A percentile compares a stretch with the other conserved stretches of the same genome.
Conservation (phyloP, 2,888 invertebrate genomes). For the Leptodirus hochenwartii region DNA sequence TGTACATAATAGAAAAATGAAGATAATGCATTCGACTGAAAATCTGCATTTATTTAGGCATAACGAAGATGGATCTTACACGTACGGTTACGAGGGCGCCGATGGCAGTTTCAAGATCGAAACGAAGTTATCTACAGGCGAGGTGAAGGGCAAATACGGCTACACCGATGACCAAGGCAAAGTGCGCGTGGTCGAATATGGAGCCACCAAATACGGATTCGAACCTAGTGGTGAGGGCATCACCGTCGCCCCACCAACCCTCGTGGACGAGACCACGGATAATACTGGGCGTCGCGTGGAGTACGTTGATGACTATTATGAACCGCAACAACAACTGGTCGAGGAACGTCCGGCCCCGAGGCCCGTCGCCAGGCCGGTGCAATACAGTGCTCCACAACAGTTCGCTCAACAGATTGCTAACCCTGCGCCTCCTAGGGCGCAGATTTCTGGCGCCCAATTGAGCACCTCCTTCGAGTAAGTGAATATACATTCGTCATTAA, state of each 20-base stretch:
- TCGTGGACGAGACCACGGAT: conserved; percentile 40
- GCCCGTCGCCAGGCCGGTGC: conserved; percentile 15
- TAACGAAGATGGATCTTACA: conserved; percentile 80
- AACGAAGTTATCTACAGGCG: conserved; percentile 62
- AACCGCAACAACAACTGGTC: conserved; percentile 15
- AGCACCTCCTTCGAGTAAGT: no score
- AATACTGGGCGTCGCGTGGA: conserved; percentile 29
- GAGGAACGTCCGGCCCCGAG: conserved; percentile 3
- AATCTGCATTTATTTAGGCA: conserved; percentile 33
- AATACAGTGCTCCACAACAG: conserved; percentile 13
- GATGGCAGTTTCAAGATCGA: conserved; percentile 85
- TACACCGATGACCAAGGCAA: conserved; percentile 70
- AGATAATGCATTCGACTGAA: background rate
- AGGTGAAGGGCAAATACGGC: conserved; percentile 81
- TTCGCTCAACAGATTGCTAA: conserved; percentile 14
- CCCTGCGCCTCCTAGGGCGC: conserved; percentile 13
- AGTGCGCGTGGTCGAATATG: conserved; percentile 72
- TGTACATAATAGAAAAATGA: conserved; percentile 2
- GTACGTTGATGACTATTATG: conserved; percentile 25
- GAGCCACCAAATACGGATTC: conserved; percentile 75
- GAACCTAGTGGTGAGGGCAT: conserved; percentile 76
- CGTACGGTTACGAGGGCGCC: conserved; percentile 75
- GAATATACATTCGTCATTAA: no score
- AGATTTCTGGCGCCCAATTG: conserved; percentile 8
- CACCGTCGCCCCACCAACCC: conserved; percentile 50